Percentiles rank a stretch among this genome's conserved stretches.
These are phyloP conservation scores for Cordylochernes scorpioides DNA, from an alignment of 2,888 invertebrate species.

Conservation along the genomic window DNA sequence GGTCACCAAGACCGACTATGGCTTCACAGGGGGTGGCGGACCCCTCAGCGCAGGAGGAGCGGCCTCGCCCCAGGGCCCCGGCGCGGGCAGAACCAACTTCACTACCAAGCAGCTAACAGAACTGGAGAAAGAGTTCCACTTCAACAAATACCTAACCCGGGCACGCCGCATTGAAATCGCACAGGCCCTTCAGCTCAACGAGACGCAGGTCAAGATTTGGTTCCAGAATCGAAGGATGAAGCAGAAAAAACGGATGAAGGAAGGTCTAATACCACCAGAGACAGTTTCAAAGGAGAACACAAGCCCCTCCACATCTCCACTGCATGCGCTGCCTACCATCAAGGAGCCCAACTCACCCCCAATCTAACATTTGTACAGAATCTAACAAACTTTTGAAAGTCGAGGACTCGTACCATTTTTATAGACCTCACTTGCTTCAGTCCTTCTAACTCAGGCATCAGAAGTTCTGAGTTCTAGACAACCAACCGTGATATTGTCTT, in stretches of 20 bases:
- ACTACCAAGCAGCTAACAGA: slow-evolving; percentile 97
- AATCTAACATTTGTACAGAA: too few relatives aligned
- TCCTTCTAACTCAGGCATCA: too few relatives aligned
- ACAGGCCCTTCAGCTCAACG: slow-evolving; percentile 75
- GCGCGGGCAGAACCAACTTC: slow-evolving; percentile 82
- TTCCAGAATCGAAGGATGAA: slow-evolving; percentile 97
- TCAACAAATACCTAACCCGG: slow-evolving; percentile 90
- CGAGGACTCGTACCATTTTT: too few relatives aligned
- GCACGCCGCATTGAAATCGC: slow-evolving; percentile 94
- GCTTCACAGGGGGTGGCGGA: slow-evolving; percentile 12
- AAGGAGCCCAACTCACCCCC: too few relatives aligned
- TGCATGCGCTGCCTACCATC: too few relatives aligned
- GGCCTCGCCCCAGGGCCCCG: slow-evolving; percentile 5
- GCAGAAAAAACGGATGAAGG: slow-evolving; percentile 86
- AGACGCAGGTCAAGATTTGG: slow-evolving; percentile 73
- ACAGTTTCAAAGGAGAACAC: slow-evolving; percentile 10
- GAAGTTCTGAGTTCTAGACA: too few relatives aligned
- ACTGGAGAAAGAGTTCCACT: slow-evolving; percentile 96
- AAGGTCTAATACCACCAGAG: slow-evolving; percentile 48
- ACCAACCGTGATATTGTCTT: too few relatives aligned
- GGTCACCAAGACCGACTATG: slow-evolving; percentile 15
- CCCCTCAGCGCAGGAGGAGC: slow-evolving; percentile 3
- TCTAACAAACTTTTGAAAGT: too few relatives aligned
- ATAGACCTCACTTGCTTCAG: too few relatives aligned
- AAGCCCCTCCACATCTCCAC: slow-evolving; percentile 3